Base-by-base conservation (phyloP, 2,888 invertebrate genomes). In the Pyrochroa serraticornis region DNA sequence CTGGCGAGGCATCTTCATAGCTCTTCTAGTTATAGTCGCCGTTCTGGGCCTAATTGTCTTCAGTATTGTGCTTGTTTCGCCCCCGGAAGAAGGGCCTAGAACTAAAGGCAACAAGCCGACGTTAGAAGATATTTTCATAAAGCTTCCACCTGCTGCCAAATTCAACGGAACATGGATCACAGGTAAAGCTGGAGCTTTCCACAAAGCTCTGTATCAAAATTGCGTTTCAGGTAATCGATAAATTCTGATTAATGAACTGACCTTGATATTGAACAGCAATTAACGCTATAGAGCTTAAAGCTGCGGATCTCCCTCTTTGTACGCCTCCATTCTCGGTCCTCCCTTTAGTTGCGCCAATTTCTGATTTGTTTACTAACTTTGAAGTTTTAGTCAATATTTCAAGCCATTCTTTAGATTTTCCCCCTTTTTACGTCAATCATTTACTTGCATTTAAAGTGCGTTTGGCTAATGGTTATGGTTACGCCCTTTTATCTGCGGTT, bases 1-100 rank as follows among this genome's bases (percentile, higher is more conserved):
- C 83, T 97, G 96, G 95, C 87, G 93, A 39, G 96, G 96, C 10
- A 95, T 97, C 72, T 89, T 92, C 69, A 96, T 95, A 67, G 95
- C 95, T 0, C 82, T 95, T 62, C 84, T 95, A 72, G 96, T 97
- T 67, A 95, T 95, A 68, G 88, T 92, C 13, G 89, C 91, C 31
- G 94, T 95, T 33, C 87, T 93, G 70, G 92, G 93, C 43, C 86
- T 95, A 70, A 95, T 95, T 67, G 89, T 95, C 67, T 90, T 93
- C 81, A 94, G 95, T 70, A 94, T 97, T 74, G 89, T 95, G 37
- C 83, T 96, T 62, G 88, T 96, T 56, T 93, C 94, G 8, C 95
- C 95, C 44, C 83, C 84, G 0, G 86, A 85, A 32, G 89, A 90
- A 72, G 90, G 89, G 0, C 85, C 88, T 34, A 80, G 90, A 50